A percentile compares a stretch with the other conserved stretches of the same genome.
Evolutionary conservation across 2,888 invertebrate species (phyloP).

Genomic region (Calliopum simillimum): DNA sequence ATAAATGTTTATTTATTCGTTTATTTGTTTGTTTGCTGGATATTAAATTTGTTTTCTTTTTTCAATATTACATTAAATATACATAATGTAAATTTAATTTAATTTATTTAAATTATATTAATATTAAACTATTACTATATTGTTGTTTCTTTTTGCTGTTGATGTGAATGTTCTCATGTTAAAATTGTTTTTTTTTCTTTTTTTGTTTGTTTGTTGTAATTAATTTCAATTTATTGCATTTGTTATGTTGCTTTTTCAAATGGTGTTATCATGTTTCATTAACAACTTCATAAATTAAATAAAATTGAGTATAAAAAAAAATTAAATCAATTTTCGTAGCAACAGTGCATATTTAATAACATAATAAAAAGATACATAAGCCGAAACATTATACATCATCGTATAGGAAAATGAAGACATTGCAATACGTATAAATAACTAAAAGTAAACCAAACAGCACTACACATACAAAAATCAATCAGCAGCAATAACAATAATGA

Average conservation of each 20-base stretch:
- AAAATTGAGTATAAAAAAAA: too few relatives aligned
- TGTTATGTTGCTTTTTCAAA: not conserved
- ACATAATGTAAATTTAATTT: slow-evolving; percentile 21
- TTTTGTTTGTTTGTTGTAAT: not conserved
- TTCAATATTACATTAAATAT: slow-evolving; percentile 38
- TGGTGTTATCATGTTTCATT: too few relatives aligned
- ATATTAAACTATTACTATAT: slow-evolving; percentile 20
- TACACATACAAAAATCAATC: too few relatives aligned
- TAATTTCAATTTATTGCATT: not conserved
- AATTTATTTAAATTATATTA: slow-evolving; percentile 31
- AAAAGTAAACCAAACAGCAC: too few relatives aligned
- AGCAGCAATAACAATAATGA: too few relatives aligned
- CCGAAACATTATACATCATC: too few relatives aligned
- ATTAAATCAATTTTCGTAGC: too few relatives aligned
- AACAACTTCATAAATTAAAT: too few relatives aligned
- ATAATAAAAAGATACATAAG: too few relatives aligned
- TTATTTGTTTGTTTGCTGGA: slow-evolving; percentile 26
- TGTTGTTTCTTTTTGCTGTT: slow-evolving; percentile 15
- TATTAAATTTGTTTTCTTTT: slow-evolving; percentile 27
- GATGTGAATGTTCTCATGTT: not conserved
- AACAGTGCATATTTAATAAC: too few relatives aligned
- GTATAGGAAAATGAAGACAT: too few relatives aligned
- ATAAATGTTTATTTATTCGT: slow-evolving; percentile 33
- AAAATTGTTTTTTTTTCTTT: not conserved
- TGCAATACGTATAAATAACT: too few relatives aligned